Conservation (phyloP, 2,888 invertebrate species). For the Lamellibrachia columna region DNA sequence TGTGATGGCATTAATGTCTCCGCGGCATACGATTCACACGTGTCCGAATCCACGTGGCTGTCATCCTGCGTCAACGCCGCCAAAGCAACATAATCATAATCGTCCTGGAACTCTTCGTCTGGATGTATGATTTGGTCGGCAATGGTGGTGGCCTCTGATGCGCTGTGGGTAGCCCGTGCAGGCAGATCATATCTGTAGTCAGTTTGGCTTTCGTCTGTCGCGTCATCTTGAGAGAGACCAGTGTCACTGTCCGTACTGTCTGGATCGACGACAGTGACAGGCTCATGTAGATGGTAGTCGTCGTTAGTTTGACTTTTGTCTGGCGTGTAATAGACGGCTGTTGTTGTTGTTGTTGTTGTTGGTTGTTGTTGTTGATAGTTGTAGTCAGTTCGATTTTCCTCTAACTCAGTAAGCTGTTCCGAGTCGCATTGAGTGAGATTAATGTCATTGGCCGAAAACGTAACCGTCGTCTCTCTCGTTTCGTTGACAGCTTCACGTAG, state of each 20-base stretch:
- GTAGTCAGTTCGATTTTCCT: no score
- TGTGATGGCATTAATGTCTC: neutral
- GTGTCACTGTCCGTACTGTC: neutral
- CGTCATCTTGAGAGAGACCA: neutral
- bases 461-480: no score
- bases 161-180: neutral
- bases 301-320: neutral
- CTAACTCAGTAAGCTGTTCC: no score
- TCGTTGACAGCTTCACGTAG: no score
- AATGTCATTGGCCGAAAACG: no score
- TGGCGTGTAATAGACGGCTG: neutral
- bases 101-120: no score
- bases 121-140: no score
- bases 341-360: no score
- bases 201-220: neutral
- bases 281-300: neutral
- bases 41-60: neutral
- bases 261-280: neutral
- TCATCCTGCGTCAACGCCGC: neutral
- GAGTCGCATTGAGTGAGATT: no score
- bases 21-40: neutral
- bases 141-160: neutral
- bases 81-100: no score
- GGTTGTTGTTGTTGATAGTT: no score
- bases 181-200: neutral